Evolutionary conservation across 35 echinoderm and acorn worm species (phyloP).

Genomic region (Eucidaris tribuloides): DNA sequence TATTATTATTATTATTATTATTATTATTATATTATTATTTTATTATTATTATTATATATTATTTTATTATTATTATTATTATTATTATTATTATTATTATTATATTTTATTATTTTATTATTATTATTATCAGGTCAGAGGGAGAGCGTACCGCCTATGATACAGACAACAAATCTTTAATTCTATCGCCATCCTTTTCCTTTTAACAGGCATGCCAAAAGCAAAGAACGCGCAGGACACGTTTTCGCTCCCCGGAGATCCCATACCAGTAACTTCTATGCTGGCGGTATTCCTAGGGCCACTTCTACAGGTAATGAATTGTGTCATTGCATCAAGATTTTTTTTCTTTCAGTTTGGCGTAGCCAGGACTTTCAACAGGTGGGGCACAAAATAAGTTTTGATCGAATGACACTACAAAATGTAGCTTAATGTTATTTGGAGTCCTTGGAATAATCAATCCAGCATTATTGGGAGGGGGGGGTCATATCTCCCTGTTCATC

Average conservation of each 20-base stretch:
- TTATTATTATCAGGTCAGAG: too few species aligned
- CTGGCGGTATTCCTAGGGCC: constrained; percentile 12
- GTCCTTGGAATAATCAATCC: neutral
- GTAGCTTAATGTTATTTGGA: neutral
- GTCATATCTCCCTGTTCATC: neutral
- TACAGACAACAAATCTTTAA: neutral
- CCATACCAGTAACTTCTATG: neutral
- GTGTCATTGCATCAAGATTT: too few species aligned
- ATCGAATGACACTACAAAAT: neutral
- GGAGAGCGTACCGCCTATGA: neutral
- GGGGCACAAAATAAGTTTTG: neutral
- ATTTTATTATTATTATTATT: too few species aligned
- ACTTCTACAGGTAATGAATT: neutral
- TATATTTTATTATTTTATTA: neutral
- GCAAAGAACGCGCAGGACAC: neutral
- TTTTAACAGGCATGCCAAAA: neutral
- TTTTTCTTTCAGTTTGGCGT: neutral
- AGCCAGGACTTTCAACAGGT: neutral
- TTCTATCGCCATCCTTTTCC: neutral
- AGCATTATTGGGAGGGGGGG: neutral
- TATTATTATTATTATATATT: too few species aligned
- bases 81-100: too few species aligned
- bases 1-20: too few species aligned
- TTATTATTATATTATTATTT: too few species aligned
- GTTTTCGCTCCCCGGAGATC: neutral